Percentiles rank a stretch among this genome's conserved stretches.
These are phyloP conservation scores for Gymnoscopelus braueri DNA, from an alignment of 2,797 vertebrate genomes.

Conservation along the genomic window DNA sequence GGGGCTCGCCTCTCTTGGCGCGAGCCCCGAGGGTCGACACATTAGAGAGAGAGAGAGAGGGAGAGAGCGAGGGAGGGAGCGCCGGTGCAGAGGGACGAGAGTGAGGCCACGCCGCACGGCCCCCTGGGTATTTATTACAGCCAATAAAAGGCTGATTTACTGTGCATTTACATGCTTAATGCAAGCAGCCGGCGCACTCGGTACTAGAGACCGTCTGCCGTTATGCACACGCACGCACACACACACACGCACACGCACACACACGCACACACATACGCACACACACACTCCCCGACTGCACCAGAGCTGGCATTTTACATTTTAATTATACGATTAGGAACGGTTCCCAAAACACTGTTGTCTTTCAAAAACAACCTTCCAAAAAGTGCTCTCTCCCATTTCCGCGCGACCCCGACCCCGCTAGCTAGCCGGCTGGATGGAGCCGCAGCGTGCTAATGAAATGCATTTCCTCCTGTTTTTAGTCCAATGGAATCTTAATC, in stretches of 20 bases:
- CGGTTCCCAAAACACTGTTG: slow-evolving; percentile 74
- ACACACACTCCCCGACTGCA: slow-evolving; percentile 19
- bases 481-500: slow-evolving; percentile 78
- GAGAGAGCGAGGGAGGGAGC: slow-evolving; percentile 47
- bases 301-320: slow-evolving; percentile 76
- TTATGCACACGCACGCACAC: slow-evolving; percentile 35
- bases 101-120: slow-evolving; percentile 76
- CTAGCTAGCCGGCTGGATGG: slow-evolving; percentile 59
- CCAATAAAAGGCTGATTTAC: slow-evolving; percentile 89
- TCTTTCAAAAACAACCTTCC: slow-evolving; percentile 81
- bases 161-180: slow-evolving; percentile 87
- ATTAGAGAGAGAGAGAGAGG: slow-evolving; percentile 73
- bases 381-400: slow-evolving; percentile 81
- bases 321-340: slow-evolving; percentile 87
- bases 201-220: slow-evolving; percentile 62
- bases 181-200: slow-evolving; percentile 79
- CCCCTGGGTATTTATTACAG: slow-evolving; percentile 87
- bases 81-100: slow-evolving; percentile 66
- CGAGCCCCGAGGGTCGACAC: slow-evolving; percentile 77
- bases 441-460: slow-evolving; percentile 74
- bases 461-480: slow-evolving; percentile 77
- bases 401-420: slow-evolving; percentile 74
- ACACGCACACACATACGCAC: slow-evolving; percentile 29
- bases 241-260: slow-evolving; percentile 32
- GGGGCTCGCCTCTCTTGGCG: slow-evolving; percentile 61